Percentiles rank a stretch among this genome's conserved stretches.
phyloP scores from a whole-genome alignment of 2,888 invertebrate genomes.

The Watsonalla binaria region DNA sequence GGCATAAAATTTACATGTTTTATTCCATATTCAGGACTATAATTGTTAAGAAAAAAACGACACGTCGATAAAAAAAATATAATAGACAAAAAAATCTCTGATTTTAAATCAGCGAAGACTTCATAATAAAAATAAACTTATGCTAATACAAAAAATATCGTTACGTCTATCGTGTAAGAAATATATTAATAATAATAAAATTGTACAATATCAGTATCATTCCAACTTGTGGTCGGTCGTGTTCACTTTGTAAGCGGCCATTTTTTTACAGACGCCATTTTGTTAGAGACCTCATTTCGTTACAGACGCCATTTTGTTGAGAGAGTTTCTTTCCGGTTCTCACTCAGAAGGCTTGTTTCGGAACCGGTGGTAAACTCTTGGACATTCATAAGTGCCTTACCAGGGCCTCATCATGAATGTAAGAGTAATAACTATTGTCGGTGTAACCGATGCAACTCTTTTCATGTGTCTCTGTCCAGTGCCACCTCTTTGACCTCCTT shows the following conservation, averaged over 20 bases:
- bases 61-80: conserved; percentile 54
- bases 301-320: too few relatives aligned
- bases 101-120: conserved; percentile 61
- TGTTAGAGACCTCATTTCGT: too few relatives aligned
- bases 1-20: neutral
- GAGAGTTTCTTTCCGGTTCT: too few relatives aligned
- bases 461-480: too few relatives aligned
- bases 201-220: conserved; percentile 70
- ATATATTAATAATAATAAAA: conserved; percentile 58
- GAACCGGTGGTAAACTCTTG: too few relatives aligned
- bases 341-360: too few relatives aligned
- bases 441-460: too few relatives aligned
- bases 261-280: conserved; percentile 9
- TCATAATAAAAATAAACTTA: conserved; percentile 51
- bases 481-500: too few relatives aligned
- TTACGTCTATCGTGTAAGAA: conserved; percentile 59
- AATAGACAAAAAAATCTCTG: conserved; percentile 49
- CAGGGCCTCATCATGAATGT: too few relatives aligned
- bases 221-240: conserved; percentile 27
- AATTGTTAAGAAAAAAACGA: conserved; percentile 42
- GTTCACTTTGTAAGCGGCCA: conserved; percentile 9
- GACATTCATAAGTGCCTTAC: too few relatives aligned
- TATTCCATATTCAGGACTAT: conserved; percentile 22
- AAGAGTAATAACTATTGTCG: too few relatives aligned
- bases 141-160: conserved; percentile 49